Percentiles rank a stretch among this genome's conserved stretches.
These are phyloP conservation scores for Characodon lateralis DNA, from an alignment of 2,797 vertebrate genomes.

Conservation along the genomic window DNA sequence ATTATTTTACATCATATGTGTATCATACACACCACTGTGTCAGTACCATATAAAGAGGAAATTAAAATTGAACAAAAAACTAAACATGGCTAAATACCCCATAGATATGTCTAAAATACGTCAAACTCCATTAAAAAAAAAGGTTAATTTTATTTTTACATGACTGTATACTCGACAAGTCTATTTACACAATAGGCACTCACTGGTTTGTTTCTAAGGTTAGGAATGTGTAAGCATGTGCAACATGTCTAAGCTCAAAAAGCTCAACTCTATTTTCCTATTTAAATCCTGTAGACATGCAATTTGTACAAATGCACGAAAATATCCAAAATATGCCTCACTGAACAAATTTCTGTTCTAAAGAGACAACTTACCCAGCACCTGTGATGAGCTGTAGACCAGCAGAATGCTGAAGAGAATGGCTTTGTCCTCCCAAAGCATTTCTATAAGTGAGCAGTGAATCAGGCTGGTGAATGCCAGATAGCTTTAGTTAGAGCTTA, in stretches of 20 bases:
- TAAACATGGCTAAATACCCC: not conserved
- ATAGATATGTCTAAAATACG: not conserved
- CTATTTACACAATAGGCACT: not conserved
- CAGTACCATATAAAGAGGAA: too few relatives aligned
- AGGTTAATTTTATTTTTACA: not conserved
- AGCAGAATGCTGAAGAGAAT: conserved; percentile 47
- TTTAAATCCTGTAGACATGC: not conserved
- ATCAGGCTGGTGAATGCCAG: not conserved
- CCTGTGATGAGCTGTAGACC: conserved; percentile 41
- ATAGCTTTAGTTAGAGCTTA: conserved; percentile 32
- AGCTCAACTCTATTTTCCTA: not conserved
- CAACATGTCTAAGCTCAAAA: not conserved
- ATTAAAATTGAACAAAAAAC: not conserved
- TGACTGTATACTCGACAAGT: not conserved
- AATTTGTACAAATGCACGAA: not conserved
- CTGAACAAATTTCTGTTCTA: not conserved
- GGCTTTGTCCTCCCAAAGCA: conserved; percentile 49
- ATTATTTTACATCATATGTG: not conserved
- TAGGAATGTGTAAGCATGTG: not conserved
- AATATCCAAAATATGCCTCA: not conserved
- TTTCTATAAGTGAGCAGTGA: conserved; percentile 32
- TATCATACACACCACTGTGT: not conserved
- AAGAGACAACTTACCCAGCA: conserved; percentile 57
- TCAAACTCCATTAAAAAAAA: not conserved
- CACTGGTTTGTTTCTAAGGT: not conserved